Percentiles rank a stretch among this genome's conserved stretches.
phyloP scores from a whole-genome alignment of 2,888 invertebrate genomes.

The Crepidodera aurea region DNA sequence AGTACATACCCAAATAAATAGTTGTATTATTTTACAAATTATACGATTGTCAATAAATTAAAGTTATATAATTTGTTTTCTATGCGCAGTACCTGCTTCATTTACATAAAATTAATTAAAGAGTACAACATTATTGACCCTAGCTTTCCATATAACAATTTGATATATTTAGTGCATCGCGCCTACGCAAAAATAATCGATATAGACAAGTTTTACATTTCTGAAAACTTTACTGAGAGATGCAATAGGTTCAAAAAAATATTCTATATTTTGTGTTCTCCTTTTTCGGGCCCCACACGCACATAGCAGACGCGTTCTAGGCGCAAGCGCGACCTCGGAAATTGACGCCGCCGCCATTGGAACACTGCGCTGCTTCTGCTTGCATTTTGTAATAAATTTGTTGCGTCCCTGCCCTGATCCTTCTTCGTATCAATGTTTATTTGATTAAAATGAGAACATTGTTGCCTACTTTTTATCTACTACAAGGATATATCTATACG shows the following conservation, averaged over 20 bases:
- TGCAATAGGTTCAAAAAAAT: conserved; percentile 13
- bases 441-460: no score
- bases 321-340: conserved; percentile 59
- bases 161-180: conserved; percentile 39
- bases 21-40: conserved; percentile 1
- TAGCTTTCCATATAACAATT: conserved; percentile 12
- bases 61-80: conserved; percentile 32
- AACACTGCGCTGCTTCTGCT: conserved; percentile 25
- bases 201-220: conserved; percentile 42
- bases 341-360: conserved; percentile 46
- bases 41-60: conserved; percentile 21
- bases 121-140: conserved; percentile 21
- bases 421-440: no score
- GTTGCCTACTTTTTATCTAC: no score
- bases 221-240: conserved; percentile 19
- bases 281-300: conserved; percentile 57
- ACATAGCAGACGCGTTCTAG: conserved; percentile 15
- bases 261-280: conserved; percentile 47
- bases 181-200: conserved; percentile 52
- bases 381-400: conserved; percentile 3
- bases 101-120: conserved; percentile 26
- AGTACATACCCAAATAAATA: conserved; percentile 23
- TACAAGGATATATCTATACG: no score
- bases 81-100: conserved; percentile 18
- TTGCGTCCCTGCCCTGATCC: not conserved